Evolutionary conservation across 2,888 invertebrate species (phyloP).

Genomic region (Ectemnius continuus): DNA sequence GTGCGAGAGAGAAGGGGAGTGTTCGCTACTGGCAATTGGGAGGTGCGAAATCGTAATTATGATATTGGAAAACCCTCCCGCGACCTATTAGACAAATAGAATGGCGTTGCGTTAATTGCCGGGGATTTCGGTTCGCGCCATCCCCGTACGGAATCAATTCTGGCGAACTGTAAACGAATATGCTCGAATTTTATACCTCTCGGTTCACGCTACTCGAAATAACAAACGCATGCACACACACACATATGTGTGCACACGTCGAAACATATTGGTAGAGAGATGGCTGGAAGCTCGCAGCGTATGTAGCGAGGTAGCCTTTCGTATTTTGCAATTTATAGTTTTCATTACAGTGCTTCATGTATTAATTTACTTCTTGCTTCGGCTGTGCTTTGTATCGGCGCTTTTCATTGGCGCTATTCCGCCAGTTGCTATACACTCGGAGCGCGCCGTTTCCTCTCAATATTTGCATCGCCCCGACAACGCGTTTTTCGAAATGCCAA

Average conservation of each 20-base stretch:
- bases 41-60: conserved; percentile 28
- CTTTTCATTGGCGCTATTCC: no score
- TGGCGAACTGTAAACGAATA: no score
- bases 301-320: not conserved
- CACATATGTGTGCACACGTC: not conserved
- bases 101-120: conserved; percentile 28
- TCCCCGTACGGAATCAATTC: not conserved
- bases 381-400: not conserved
- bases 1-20: not conserved
- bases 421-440: not conserved
- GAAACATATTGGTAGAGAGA: no score
- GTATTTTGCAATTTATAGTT: not conserved
- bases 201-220: conserved; percentile 18
- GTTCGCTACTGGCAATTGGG: conserved; percentile 13
- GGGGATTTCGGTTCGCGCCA: conserved; percentile 13
- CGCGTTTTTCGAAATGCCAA: no score
- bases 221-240: conserved; percentile 24
- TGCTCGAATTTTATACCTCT: no score
- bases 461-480: not conserved
- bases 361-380: conserved; percentile 2
- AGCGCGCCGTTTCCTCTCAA: not conserved
- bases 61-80: conserved; percentile 8
- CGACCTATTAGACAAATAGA: conserved; percentile 20
- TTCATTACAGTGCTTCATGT: conserved; percentile 4
- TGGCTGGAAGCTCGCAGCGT: not conserved